phyloP scores from a whole-genome alignment of 2,113 vertebrate species.

The Sylvia atricapilla region DNA sequence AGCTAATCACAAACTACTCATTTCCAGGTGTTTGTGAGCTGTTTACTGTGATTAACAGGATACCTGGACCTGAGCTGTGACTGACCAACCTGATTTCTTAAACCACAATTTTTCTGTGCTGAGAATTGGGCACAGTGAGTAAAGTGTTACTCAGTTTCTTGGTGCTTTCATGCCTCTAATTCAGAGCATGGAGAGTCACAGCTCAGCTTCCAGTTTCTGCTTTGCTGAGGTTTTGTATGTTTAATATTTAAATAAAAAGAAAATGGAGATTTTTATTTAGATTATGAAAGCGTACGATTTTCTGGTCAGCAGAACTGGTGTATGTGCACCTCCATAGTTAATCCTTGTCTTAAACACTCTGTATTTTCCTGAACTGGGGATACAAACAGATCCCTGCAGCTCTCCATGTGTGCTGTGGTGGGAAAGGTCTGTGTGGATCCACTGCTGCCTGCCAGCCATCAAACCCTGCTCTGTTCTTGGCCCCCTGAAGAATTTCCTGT shows the following conservation, averaged over 20 bases:
- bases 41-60: neutral
- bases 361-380: neutral
- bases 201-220: neutral
- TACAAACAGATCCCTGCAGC: rapidly evolving
- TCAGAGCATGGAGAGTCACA: neutral
- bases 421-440: neutral
- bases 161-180: neutral
- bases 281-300: neutral
- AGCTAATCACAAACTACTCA: neutral
- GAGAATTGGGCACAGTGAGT: neutral
- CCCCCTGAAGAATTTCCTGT: neutral
- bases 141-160: neutral
- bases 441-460: neutral
- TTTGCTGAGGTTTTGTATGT: neutral
- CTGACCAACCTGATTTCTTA: neutral
- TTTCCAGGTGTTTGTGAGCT: neutral
- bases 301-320: neutral
- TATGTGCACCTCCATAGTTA: neutral
- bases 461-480: neutral
- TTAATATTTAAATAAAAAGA: neutral
- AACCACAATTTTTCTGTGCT: neutral
- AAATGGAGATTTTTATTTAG: neutral
- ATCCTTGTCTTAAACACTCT: neutral
- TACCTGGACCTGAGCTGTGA: neutral
- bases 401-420: neutral